These are phyloP conservation scores for Trissolcus japonicus DNA, from an alignment of 2,888 invertebrate genomes.

Conservation along the genomic window DNA sequence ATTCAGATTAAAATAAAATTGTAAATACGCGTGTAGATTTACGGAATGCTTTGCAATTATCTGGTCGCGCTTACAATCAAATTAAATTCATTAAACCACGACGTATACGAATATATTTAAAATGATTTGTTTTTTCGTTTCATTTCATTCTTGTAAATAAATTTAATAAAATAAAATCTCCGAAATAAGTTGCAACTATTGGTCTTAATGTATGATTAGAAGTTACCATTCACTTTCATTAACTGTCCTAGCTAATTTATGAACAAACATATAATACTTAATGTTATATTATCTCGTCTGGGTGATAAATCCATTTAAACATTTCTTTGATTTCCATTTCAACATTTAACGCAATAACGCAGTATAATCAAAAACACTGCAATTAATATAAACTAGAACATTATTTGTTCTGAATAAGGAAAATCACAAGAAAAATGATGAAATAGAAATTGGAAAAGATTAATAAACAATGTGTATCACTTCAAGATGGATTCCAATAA, in stretches of 20 bases:
- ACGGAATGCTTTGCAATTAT: slow-evolving; percentile 24
- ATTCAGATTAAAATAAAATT: slow-evolving; percentile 27
- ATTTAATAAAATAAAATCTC: too few relatives aligned
- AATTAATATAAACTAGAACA: too few relatives aligned
- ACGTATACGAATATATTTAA: not conserved
- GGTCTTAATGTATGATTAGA: not conserved
- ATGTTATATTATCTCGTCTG: not conserved
- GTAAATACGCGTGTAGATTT: slow-evolving; percentile 3
- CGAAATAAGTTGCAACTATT: too few relatives aligned
- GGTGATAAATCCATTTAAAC: too few relatives aligned
- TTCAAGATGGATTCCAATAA: too few relatives aligned
- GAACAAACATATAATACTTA: slow-evolving; percentile 12
- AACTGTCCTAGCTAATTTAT: slow-evolving; percentile 9
- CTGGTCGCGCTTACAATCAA: not conserved
- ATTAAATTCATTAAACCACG: not conserved
- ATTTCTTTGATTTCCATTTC: not conserved
- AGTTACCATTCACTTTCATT: slow-evolving; percentile 25
- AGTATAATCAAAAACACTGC: too few relatives aligned
- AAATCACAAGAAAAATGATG: too few relatives aligned
- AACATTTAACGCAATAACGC: not conserved
- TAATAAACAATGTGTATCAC: too few relatives aligned
- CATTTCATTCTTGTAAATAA: too few relatives aligned
- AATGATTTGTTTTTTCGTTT: not conserved
- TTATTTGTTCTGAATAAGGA: too few relatives aligned
- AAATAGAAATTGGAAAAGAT: too few relatives aligned